Evolutionary conservation across 2,797 vertebrate species (phyloP), one percentile per base, ranked within the genome.

Genomic region (Coregonus ussuriensis): DNA sequence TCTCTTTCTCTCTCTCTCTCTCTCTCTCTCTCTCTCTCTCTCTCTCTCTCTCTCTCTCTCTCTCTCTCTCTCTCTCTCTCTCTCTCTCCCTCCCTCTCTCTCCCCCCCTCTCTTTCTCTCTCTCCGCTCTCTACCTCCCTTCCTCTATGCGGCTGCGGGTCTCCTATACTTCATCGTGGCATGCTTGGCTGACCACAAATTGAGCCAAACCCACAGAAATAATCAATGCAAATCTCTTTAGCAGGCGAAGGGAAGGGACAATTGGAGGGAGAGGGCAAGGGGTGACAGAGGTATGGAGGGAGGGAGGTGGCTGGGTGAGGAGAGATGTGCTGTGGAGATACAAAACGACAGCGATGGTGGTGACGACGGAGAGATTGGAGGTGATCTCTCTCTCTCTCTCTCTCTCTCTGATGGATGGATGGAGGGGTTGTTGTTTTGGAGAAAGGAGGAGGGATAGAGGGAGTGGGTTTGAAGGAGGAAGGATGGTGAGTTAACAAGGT

Each of bases 201-300:
- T 29, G 14, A 59, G 59, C 15, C 25, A 41, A 71, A 70, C 25
- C 31, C 52, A 75, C 65, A 18, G 4, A 75, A 15, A 62, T 29
- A 54, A 37, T 67, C 2, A 69, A 31, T 52, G 70, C 72, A 68
- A 71, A 79, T 29, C 51, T 33, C 52, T 29, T 59, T 25, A 59
- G 56, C 14, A 72, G 21, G 3, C 13, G 3, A 41, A 47, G 52
- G 11, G 18, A 59, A 31, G 72, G 53, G 6, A 53, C 31, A 14
- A 9, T 35, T 5, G n/a, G 59, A 35, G 67, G 47, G 63, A 68
- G 35, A 14, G 16, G 9, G 62, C 0, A 35, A 0, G 14, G 68
- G 35, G n/a, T 56, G 21, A 51, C 52, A 33, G 33, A 68, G 9
- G 4, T 31, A 25, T 65, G 56, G 9, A 76, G 54, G 65, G 62